Evolutionary conservation across 1,140 invertebrate species (phyloP), one percentile per base, ranked within the genome.

Genomic region (Cotesia glomerata): DNA sequence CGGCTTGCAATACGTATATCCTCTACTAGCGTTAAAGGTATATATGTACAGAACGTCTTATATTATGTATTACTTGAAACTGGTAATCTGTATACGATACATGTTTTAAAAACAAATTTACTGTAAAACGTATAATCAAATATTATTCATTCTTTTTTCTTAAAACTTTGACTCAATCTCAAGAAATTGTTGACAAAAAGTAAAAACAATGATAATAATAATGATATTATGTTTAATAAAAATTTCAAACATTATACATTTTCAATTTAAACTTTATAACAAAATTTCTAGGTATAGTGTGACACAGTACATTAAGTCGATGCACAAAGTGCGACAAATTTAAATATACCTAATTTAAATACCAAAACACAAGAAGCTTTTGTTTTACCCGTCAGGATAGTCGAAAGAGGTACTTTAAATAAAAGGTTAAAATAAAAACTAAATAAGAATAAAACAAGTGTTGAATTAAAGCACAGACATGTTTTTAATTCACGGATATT

Each of bases 341-440:
- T 54, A 16, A 54, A 54, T 54, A 13, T 54, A 54, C 52, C 52
- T 54, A 54, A 54, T 54, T 54, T 54, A 54, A 54, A 54, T 54
- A n/a, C n/a, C 52, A 54, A 54, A 54, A 54, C 16, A 54, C 52
- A n/a, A 16, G 52, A 54, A 16, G n/a, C 16, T 54, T 54, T 54
- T 16, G 52, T 54, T 54, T 54, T 54, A 54, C 52, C 16, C 52
- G 5, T n/a, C 52, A 14, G 39, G 7, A 26, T 26, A 45, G 39
- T 45, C 7, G 39, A 54, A 54, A 54, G 16, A 58, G 18, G 56
- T 58, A 58, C 16, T 58, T 16, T 58, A 16, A 58, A 26, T 54
- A 54, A 54, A 54, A 54, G 51, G 9, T 54, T 54, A 14, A 54
- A n/a, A 14, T 16, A 54, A 18, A 54, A 13, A 13, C 16, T 26